Conservation (phyloP, 2,113 vertebrate species). For the Halcyon senegalensis region DNA sequence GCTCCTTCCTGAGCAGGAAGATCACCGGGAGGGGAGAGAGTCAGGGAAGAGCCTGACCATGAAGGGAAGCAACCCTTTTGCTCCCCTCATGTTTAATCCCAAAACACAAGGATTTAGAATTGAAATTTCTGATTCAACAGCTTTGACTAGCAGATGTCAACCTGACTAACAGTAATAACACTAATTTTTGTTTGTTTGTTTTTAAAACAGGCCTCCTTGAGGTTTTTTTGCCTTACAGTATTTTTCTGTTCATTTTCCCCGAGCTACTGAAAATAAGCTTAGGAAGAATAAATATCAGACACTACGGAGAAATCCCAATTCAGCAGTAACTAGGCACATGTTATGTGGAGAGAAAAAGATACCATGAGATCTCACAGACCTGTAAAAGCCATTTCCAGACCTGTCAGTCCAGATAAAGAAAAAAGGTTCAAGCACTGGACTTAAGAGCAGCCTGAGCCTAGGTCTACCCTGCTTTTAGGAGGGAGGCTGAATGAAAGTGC, state of each 20-base stretch:
- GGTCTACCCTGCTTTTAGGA: neutral
- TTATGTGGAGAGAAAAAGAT: neutral
- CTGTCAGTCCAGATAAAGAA: neutral
- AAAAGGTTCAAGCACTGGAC: neutral
- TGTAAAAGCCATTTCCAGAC: neutral
- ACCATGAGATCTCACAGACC: neutral
- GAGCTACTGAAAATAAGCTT: neutral
- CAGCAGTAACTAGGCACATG: neutral
- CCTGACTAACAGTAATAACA: neutral
- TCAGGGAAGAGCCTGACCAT: fast-evolving
- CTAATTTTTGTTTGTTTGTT: neutral
- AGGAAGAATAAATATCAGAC: neutral
- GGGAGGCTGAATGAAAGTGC: neutral
- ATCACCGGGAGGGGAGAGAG: neutral
- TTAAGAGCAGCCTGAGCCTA: neutral
- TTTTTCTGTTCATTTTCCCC: neutral
- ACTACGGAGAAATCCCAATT: neutral
- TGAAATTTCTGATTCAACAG: neutral
- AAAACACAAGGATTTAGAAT: neutral
- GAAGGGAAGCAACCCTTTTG: neutral
- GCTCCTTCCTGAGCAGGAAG: neutral
- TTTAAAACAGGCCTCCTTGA: neutral
- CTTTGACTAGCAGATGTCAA: neutral
- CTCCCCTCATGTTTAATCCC: neutral
- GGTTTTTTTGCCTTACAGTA: neutral